These are phyloP conservation scores for Crossocerus cetratus DNA, from an alignment of 2,888 invertebrate genomes.

Conservation along the genomic window DNA sequence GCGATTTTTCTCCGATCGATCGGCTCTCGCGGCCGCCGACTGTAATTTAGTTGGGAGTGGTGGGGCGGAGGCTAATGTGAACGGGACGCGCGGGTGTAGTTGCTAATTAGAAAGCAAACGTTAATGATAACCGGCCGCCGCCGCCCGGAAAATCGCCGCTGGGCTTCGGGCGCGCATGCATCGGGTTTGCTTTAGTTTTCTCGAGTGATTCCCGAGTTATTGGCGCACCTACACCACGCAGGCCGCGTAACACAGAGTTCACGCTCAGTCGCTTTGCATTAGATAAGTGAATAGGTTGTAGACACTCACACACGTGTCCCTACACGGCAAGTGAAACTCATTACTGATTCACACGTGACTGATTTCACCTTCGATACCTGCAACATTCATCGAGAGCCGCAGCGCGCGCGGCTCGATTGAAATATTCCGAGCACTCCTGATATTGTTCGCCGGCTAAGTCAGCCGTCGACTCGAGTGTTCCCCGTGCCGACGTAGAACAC, in stretches of 20 bases:
- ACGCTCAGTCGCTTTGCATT: slow-evolving; percentile 3
- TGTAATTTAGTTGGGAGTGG: background rate
- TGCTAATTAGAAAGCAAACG: slow-evolving; percentile 50
- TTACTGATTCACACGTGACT: slow-evolving; percentile 18
- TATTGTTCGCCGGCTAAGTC: background rate
- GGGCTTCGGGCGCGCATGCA: slow-evolving; percentile 27
- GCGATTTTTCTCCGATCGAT: slow-evolving; percentile 38
- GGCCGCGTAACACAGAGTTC: slow-evolving; percentile 11
- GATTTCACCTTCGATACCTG: slow-evolving; percentile 7
- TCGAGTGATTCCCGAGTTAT: background rate
- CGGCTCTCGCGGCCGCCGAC: background rate
- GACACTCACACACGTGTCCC: too few species aligned
- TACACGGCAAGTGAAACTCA: slow-evolving; percentile 5
- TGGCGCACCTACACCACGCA: background rate
- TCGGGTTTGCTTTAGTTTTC: slow-evolving; percentile 30
- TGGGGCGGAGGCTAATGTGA: slow-evolving; percentile 25
- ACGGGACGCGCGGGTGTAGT: slow-evolving; percentile 24
- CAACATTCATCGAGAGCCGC: background rate
- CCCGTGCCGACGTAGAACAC: too few species aligned
- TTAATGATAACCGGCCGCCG: slow-evolving; percentile 41
- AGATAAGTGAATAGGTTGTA: background rate
- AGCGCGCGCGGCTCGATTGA: background rate
- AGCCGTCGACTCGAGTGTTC: too few species aligned
- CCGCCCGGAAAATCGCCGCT: slow-evolving; percentile 14
- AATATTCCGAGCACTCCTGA: background rate